Evolutionary conservation across 2,113 vertebrate genomes (phyloP).

Genomic region (Peromyscus leucopus): DNA sequence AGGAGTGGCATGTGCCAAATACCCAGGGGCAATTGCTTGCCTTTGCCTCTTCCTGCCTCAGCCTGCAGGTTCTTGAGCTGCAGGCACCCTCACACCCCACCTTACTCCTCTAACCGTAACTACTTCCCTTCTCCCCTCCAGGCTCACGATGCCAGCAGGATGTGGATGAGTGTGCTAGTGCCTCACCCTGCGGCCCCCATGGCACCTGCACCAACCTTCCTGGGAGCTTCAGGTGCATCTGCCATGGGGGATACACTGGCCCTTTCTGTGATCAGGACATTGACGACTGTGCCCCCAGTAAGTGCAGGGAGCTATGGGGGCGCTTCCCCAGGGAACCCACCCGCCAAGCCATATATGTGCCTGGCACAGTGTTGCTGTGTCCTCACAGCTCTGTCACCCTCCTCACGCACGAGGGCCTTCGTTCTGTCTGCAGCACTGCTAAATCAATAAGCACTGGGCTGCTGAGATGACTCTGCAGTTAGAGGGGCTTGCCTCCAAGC

Average conservation of each 20-base stretch:
- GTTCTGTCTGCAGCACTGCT: not conserved
- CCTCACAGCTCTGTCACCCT: not conserved
- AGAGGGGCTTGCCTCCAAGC: not conserved
- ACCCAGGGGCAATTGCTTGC: not conserved
- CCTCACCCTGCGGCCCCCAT: slow-evolving; percentile 91
- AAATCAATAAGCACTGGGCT: not conserved
- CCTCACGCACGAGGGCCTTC: not conserved
- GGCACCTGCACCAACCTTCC: slow-evolving; percentile 92
- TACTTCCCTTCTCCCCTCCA: slow-evolving; percentile 65
- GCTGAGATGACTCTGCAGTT: not conserved
- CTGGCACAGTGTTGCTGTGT: not conserved
- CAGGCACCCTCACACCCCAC: not conserved
- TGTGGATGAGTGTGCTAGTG: slow-evolving; percentile 91
- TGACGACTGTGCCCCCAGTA: slow-evolving; percentile 93
- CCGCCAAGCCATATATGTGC: not conserved
- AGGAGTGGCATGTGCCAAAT: not conserved
- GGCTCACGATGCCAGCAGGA: slow-evolving; percentile 92
- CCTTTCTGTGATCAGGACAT: slow-evolving; percentile 91
- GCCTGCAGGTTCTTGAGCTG: not conserved
- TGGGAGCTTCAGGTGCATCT: slow-evolving; percentile 91
- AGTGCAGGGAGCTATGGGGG: slow-evolving; percentile 78
- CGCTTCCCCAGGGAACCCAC: not conserved
- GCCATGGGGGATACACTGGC: slow-evolving; percentile 90
- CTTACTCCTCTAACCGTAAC: not conserved
- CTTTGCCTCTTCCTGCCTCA: not conserved